Evolutionary conservation across 2,113 vertebrate species (phyloP).

Genomic region (Micromys minutus): DNA sequence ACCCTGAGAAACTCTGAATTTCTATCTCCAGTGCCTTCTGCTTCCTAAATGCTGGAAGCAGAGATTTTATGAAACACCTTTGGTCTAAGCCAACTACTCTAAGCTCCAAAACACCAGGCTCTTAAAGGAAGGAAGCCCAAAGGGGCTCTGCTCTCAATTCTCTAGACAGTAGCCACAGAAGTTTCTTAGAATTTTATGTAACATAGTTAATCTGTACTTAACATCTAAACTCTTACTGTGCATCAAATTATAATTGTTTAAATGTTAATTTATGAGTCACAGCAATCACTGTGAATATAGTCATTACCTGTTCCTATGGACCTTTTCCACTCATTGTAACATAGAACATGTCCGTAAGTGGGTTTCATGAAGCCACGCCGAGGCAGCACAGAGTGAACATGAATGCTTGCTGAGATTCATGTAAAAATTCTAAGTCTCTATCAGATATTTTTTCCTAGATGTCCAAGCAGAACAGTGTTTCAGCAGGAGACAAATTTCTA

Average conservation of each 20-base stretch:
- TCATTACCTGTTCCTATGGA: not conserved
- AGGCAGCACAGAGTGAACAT: not conserved
- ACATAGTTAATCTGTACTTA: not conserved
- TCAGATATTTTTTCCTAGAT: not conserved
- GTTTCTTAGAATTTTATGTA: not conserved
- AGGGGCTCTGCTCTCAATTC: not conserved
- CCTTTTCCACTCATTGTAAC: not conserved
- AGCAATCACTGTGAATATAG: not conserved
- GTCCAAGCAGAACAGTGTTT: not conserved
- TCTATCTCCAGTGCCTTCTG: not conserved
- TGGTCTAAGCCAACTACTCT: not conserved
- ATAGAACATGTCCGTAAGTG: not conserved
- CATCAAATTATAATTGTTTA: not conserved
- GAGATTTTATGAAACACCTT: not conserved
- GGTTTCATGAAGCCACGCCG: fast-evolving
- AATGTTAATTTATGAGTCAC: not conserved
- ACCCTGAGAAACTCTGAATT: not conserved
- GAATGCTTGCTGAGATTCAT: not conserved
- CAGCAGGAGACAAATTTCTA: not conserved
- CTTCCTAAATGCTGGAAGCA: not conserved
- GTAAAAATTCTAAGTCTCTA: not conserved
- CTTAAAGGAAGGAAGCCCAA: not conserved
- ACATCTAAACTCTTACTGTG: not conserved
- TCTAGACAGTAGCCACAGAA: not conserved
- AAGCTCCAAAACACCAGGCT: not conserved